phyloP scores from a whole-genome alignment of 2,888 invertebrate genomes.

The Cryptus viduatorius region DNA sequence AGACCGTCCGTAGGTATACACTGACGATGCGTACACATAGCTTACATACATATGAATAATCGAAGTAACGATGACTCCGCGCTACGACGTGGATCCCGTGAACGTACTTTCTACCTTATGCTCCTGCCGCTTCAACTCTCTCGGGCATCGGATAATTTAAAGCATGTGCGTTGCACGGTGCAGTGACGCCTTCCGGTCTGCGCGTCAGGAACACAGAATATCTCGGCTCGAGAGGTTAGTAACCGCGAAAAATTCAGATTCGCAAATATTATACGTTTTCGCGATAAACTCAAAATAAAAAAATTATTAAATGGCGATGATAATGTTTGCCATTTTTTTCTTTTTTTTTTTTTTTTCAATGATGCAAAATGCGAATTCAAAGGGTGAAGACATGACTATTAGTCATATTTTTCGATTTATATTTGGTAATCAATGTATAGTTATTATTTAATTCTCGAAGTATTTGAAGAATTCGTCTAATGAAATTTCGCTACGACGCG shows the following conservation, averaged over 20 bases:
- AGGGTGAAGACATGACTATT: no score
- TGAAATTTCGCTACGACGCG: not conserved
- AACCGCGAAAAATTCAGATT: not conserved
- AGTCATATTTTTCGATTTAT: no score
- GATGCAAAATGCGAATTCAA: no score
- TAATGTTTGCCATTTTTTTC: no score
- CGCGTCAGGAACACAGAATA: not conserved
- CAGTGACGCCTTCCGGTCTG: slow-evolving; percentile 54
- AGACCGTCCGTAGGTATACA: not conserved
- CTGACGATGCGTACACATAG: not conserved
- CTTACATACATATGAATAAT: not conserved
- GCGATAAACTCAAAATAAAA: not conserved
- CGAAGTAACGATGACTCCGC: slow-evolving; percentile 11
- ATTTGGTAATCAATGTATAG: no score
- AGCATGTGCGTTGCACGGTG: slow-evolving; percentile 25
- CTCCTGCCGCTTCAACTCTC: slow-evolving; percentile 15
- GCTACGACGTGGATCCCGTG: slow-evolving; percentile 12
- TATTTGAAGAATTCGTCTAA: no score
- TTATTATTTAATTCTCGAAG: no score
- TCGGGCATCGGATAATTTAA: slow-evolving; percentile 43
- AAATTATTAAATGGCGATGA: not conserved
- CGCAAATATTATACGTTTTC: not conserved
- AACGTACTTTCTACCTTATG: slow-evolving; percentile 49
- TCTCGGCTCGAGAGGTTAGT: not conserved
- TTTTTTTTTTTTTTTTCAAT: no score